Evolutionary conservation across 2,888 invertebrate genomes (phyloP), one percentile per base, ranked within the genome.

Genomic region (Netelia virgata): DNA sequence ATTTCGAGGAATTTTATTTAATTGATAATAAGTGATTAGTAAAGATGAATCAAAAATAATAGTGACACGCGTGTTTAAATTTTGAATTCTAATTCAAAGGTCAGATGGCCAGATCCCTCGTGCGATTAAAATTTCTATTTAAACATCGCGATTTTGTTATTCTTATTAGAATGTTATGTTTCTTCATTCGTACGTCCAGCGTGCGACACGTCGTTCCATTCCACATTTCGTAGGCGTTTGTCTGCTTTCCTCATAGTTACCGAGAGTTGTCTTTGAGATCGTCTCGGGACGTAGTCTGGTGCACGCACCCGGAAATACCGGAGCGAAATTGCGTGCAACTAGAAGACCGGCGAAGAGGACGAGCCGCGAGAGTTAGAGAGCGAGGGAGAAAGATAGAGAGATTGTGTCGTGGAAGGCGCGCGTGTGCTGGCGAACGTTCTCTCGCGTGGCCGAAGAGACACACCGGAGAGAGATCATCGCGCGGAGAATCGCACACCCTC

Each of bases 241-340:
- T 79, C 70, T 66, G 55, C 59, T 69, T 55, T 53, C 28, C 79
- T 79, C 79, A 36, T 75, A 77, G 80, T 77, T 82, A 57, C 72
- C 77, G 66, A 77, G 77, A 75, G 59, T 66, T 53, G 66, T 72
- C 74, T 82, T 77, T 74, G 78, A 84, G 78, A 78, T 18, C 28
- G 57, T 59, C 63, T 78, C 63, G 74, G 70, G 79, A 75, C 74
- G 74, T 66, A 72, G 84, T 79, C 78, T 82, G 82, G 84, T 70
- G 81, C 78, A 72, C 70, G 84, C 79, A 86, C 87, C 86, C 87
- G 84, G 87, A 86, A 87, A 83, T 83, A 78, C 84, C 84, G 78
- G 80, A 77, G 84, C 81, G 87, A 87, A 87, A 87, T 87, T 86
- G 86, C 84, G 86, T 86, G 87, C 86, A 87, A 85, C 86, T 85